These are phyloP conservation scores for Takifugu flavidus DNA, from an alignment of 2,113 vertebrate genomes.

Conservation along the genomic window DNA sequence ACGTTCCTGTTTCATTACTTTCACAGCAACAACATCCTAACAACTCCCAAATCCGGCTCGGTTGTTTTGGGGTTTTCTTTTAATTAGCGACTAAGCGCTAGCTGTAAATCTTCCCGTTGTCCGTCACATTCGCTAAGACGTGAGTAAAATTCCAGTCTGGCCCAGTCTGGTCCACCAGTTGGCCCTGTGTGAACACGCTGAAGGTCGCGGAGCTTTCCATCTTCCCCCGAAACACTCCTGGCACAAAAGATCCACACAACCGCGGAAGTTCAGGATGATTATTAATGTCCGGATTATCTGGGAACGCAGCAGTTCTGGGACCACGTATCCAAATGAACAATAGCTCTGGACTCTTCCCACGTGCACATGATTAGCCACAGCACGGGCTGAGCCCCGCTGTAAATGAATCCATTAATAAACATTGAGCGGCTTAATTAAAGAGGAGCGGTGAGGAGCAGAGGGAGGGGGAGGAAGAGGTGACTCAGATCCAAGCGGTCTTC, in stretches of 20 bases:
- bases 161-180: too few relatives aligned
- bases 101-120: too few relatives aligned
- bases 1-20: neutral
- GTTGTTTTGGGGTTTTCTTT: too few relatives aligned
- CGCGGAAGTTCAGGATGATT: slow-evolving; percentile 27
- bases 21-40: too few relatives aligned
- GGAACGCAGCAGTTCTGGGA: slow-evolving; percentile 32
- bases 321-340: slow-evolving; percentile 44
- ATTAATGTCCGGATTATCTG: slow-evolving; percentile 46
- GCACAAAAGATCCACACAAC: slow-evolving; percentile 25
- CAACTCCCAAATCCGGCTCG: too few relatives aligned
- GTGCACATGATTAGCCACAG: slow-evolving; percentile 21
- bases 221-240: slow-evolving; percentile 12
- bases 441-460: slow-evolving; percentile 2
- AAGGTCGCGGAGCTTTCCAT: slow-evolving; percentile 28
- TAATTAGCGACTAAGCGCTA: too few relatives aligned
- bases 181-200: slow-evolving; percentile 30
- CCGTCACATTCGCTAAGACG: too few relatives aligned
- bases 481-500: neutral
- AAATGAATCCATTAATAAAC: slow-evolving; percentile 42
- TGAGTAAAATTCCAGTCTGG: too few relatives aligned
- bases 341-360: slow-evolving; percentile 34
- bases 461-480: slow-evolving; percentile 2
- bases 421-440: slow-evolving; percentile 27
- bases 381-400: neutral